phyloP scores from a whole-genome alignment of 2,888 invertebrate genomes.

The Eilema sororculum region DNA sequence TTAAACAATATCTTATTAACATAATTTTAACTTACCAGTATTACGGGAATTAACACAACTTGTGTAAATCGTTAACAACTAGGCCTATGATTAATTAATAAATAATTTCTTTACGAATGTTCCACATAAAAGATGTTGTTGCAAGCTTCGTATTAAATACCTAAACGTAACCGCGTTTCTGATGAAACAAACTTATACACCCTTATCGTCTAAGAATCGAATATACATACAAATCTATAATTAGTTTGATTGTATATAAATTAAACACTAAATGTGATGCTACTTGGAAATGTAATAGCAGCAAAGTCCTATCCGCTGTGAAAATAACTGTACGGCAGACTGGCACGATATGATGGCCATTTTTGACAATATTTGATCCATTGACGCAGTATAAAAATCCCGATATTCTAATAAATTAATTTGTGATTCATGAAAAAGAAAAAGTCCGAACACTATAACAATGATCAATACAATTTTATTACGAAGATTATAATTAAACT shows the following conservation, averaged over 20 bases:
- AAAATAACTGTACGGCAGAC: not conserved
- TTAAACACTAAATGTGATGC: constrained; percentile 45
- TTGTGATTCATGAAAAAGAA: not conserved
- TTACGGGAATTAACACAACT: constrained; percentile 78
- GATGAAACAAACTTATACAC: constrained; percentile 75
- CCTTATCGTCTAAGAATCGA: constrained; percentile 77
- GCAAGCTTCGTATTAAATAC: constrained; percentile 52
- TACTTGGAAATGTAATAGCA: constrained; percentile 42
- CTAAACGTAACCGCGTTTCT: constrained; percentile 63
- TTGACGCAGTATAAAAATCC: not conserved
- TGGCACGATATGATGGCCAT: not conserved
- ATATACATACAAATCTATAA: constrained; percentile 79
- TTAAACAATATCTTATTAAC: constrained; percentile 81
- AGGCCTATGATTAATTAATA: constrained; percentile 71
- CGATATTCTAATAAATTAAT: not conserved
- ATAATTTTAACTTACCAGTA: constrained; percentile 77
- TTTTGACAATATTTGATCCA: not conserved
- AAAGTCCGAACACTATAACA: not conserved
- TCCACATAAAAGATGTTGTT: constrained; percentile 50
- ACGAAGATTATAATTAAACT: not conserved
- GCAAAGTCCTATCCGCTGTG: not conserved
- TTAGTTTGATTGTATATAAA: constrained; percentile 55
- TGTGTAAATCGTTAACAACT: constrained; percentile 72
- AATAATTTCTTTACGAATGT: constrained; percentile 59
- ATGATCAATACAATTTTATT: not conserved